phyloP scores from a whole-genome alignment of 2,888 invertebrate genomes.

The Ectemnius lituratus region DNA sequence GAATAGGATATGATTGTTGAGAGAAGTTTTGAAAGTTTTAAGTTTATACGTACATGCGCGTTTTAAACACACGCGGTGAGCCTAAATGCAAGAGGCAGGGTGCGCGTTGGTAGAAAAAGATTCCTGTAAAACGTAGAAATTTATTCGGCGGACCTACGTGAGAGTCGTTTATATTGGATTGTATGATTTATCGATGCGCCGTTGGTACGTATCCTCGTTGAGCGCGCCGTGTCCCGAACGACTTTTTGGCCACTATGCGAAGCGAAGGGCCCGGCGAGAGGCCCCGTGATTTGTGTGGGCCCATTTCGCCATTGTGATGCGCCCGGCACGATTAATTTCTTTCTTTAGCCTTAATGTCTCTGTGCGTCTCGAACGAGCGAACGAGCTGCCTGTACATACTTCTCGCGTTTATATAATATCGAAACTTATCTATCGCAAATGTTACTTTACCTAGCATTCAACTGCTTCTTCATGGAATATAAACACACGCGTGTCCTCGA shows the following conservation, averaged over 20 bases:
- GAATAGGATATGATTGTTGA: too few species aligned
- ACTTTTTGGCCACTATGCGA: slow-evolving; percentile 43
- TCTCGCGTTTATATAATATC: too few species aligned
- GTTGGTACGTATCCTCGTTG: slow-evolving; percentile 36
- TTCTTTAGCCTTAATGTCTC: slow-evolving; percentile 24
- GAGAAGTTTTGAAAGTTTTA: too few species aligned
- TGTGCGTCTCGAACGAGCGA: too few species aligned
- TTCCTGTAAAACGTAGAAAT: slow-evolving; percentile 28
- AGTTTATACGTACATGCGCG: too few species aligned
- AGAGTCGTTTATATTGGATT: slow-evolving; percentile 38
- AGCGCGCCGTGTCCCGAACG: slow-evolving; percentile 39
- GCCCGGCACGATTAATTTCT: slow-evolving; percentile 45
- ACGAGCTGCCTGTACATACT: too few species aligned
- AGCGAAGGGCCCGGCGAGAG: slow-evolving; percentile 27
- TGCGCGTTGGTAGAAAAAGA: slow-evolving; percentile 25
- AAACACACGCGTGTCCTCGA: too few species aligned
- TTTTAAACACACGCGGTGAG: too few species aligned
- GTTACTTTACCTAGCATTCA: too few species aligned
- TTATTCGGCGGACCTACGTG: slow-evolving; percentile 42
- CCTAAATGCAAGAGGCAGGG: slow-evolving; percentile 25
- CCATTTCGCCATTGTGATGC: slow-evolving; percentile 45
- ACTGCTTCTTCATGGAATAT: too few species aligned
- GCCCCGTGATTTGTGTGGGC: slow-evolving; percentile 45
- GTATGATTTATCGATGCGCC: slow-evolving; percentile 50
- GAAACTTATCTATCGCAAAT: too few species aligned